Evolutionary conservation across 2,113 vertebrate species (phyloP).

Genomic region (Paralichthys olivaceus): DNA sequence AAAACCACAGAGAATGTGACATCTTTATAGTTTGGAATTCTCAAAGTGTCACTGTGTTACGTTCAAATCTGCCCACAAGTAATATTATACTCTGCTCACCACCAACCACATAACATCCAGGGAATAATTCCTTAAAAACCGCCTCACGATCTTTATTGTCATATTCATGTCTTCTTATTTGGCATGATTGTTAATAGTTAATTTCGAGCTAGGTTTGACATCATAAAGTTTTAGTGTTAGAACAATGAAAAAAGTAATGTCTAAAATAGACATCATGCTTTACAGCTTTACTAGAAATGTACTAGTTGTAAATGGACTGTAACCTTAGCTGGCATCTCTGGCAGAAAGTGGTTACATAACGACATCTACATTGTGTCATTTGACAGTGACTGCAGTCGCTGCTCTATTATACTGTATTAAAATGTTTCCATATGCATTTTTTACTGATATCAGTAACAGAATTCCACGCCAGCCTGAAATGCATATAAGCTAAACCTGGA

Average conservation of each 20-base stretch:
- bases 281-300: neutral
- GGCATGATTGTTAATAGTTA: neutral
- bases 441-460: no score
- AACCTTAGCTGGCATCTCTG: neutral
- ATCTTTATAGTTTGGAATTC: no score
- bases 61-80: neutral
- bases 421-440: no score
- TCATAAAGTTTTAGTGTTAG: neutral
- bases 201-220: conserved; percentile 4
- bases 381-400: neutral
- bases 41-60: neutral
- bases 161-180: no score
- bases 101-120: neutral
- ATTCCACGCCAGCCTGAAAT: neutral
- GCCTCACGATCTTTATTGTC: neutral
- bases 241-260: neutral
- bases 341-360: neutral
- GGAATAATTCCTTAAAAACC: no score
- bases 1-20: no score
- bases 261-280: neutral
- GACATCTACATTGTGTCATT: neutral
- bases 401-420: no score
- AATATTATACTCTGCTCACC: neutral
- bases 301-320: neutral
- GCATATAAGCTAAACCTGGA: neutral